Evolutionary conservation across 2,113 vertebrate species (phyloP), one percentile per base, ranked within the genome.

Genomic region (Gadus macrocephalus): DNA sequence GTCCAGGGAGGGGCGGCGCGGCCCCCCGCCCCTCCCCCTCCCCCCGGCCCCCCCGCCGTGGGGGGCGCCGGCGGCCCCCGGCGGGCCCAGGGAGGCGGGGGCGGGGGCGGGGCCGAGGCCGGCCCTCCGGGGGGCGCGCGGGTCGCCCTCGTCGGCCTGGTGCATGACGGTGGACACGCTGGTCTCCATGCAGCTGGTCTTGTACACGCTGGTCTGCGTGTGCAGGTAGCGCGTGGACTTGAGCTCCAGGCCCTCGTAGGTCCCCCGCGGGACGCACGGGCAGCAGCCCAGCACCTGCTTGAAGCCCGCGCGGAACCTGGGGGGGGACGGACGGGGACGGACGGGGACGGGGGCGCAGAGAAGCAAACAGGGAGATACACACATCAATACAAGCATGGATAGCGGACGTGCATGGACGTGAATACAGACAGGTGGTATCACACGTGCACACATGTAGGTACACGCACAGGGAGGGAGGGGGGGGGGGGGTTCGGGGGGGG

Each of bases 261-360:
- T 91, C 0, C 91, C 75, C 0, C 82, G 79, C 0, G 88, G 90
- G 73, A 98, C 56, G 0, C 94, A 96, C 0, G 96, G 97, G 70
- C 95, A 99, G 89, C 94, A 99, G 31, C 69, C 92, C 87, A 99
- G 98, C 0, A 92, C 97, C 0, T 93, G 95, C 81, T 95, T 95
- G 82, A 99, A 99, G 12, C 97, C 97, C 67, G 95, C 86, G 0
- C 97, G 96, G 84, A 99, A 98, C 90, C 97, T 98, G 88, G 42
- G 42, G 31, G 31, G 31, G 31, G n/a, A n/a, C n/a, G n/a, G n/a
- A n/a, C n/a, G n/a, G n/a, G n/a, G n/a, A n/a, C n/a, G n/a, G n/a
- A n/a, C n/a, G n/a, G n/a, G n/a, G n/a, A n/a, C n/a, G 31, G 31
- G 31, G 31, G 31, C 5, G 53, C 9, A 70, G 7, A 68, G 6